phyloP scores from a whole-genome alignment of 2,797 vertebrate genomes.

The Gambusia yucatana region DNA sequence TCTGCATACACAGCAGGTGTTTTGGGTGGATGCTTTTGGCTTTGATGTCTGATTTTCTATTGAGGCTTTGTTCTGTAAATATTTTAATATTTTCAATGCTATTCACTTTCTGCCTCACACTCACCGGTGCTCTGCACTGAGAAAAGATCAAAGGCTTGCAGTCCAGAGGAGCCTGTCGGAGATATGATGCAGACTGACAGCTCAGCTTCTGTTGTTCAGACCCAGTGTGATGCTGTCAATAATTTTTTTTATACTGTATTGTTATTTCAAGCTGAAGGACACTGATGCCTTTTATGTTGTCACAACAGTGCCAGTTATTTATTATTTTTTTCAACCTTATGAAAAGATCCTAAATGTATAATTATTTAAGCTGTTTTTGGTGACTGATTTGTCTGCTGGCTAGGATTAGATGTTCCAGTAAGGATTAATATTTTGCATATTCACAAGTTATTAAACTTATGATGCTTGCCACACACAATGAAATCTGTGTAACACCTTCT shows the following conservation, averaged over 20 bases:
- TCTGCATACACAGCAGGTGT: conserved; percentile 23
- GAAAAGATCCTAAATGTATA: not conserved
- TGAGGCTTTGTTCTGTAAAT: conserved; percentile 60
- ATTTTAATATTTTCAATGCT: conserved; percentile 68
- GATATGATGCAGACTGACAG: conserved; percentile 70
- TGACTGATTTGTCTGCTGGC: not conserved
- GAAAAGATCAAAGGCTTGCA: conserved; percentile 67
- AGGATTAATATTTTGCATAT: not conserved
- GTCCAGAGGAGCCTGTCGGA: conserved; percentile 50
- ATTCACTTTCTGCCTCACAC: conserved; percentile 34
- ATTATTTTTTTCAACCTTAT: not conserved
- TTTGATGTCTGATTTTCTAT: conserved; percentile 54
- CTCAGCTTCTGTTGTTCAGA: conserved; percentile 65
- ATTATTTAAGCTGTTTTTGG: not conserved
- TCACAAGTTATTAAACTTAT: not conserved
- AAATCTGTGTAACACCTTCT: not conserved
- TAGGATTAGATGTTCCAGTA: not conserved
- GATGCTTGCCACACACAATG: not conserved
- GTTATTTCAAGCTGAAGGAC: conserved; percentile 38
- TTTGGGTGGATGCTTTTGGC: conserved; percentile 25
- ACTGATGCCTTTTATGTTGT: conserved; percentile 15
- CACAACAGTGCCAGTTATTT: conserved; percentile 1
- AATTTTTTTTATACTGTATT: conserved; percentile 16
- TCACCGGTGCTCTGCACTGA: conserved; percentile 35
- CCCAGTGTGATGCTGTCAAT: conserved; percentile 47